Base-by-base conservation (phyloP, 2,888 invertebrate genomes). In the Andrena dorsata region DNA sequence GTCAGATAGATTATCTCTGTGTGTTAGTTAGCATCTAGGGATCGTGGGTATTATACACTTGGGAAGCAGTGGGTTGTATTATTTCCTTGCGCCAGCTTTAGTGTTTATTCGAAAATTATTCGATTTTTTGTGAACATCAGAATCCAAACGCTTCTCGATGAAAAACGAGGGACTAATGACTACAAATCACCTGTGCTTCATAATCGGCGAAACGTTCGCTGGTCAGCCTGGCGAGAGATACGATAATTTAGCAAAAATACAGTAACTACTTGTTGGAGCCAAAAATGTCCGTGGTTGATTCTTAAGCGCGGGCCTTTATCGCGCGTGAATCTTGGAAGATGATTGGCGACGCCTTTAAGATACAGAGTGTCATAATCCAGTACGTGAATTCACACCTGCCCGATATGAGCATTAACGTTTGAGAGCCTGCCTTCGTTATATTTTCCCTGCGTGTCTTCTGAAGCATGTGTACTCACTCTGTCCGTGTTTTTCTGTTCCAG, bases 401-500 rank as follows among this genome's bases (percentile, higher is more conserved):
- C 70, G 63, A 64, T 61, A 58, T 7, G 76, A 61, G 66, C 68
- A 69, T 75, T 74, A 75, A 63, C 60, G 49, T 68, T 82, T 51
- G 58, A 58, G 28, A 28, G 53, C 20, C 66, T 41, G 10, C 47
- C 28, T 78, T 71, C 75, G 51, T 82, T 77, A 70, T 47, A 61
- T 20, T 76, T 61, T 66, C 60, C n/a, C 32, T 20, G 20, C 53
- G 4, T 10, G 30, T 23, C 23, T n/a, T 7, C 13, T 16, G 10
- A 35, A 10, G 28, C 53, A 16, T 30, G 8, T 32, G 35, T 23
- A 13, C 75, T 74, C 32, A 81, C 56, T 8, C 66, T 58, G 26
- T 32, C 60, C 41, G 41, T 76, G 35, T 70, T 32, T 84, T 64
- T 81, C 71, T 91, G 88, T 92, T 92, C 53, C 90, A 92, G 92